Percentiles rank a stretch among this genome's conserved stretches.
Conservation (phyloP, 2,113 vertebrate species). For the Shinisaurus crocodilurus region DNA sequence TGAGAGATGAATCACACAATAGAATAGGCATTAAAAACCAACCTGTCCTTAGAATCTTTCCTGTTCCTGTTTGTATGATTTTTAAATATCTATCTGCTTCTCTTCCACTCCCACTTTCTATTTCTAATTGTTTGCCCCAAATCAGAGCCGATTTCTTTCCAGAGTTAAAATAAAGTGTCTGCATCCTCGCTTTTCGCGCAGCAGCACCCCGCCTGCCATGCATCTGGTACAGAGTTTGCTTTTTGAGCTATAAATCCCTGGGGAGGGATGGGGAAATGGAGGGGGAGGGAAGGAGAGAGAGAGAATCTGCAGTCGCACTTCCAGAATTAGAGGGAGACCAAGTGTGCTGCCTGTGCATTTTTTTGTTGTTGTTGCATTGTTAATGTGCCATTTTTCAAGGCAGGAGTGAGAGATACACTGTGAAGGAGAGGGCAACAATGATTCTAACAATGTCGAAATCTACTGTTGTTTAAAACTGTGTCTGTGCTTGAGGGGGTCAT, state of each 20-base stretch:
- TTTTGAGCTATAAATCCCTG: not conserved
- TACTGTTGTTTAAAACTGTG: not conserved
- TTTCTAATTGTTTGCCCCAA: not conserved
- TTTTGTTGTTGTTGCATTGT: not conserved
- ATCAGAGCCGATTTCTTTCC: not conserved
- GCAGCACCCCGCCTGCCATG: not conserved
- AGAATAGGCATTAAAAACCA: not conserved
- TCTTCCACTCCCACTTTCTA: not conserved
- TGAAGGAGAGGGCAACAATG: not conserved
- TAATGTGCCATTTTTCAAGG: slow-evolving; percentile 47
- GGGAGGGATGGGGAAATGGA: not conserved
- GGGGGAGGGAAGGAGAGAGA: not conserved
- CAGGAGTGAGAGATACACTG: slow-evolving; percentile 44
- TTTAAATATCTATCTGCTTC: too few relatives aligned
- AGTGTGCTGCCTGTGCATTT: slow-evolving; percentile 36
- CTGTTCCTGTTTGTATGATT: not conserved
- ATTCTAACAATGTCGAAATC: not conserved
- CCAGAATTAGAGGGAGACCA: slow-evolving; percentile 3
- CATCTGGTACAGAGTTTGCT: not conserved
- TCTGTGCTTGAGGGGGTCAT: not conserved
- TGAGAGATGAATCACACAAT: not conserved
- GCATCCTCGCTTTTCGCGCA: too few relatives aligned
- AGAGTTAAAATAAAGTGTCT: too few relatives aligned
- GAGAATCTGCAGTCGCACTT: not conserved
- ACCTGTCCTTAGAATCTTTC: not conserved